Conservation (phyloP, 2,797 vertebrate species). For the Acipenser ruthenus region DNA sequence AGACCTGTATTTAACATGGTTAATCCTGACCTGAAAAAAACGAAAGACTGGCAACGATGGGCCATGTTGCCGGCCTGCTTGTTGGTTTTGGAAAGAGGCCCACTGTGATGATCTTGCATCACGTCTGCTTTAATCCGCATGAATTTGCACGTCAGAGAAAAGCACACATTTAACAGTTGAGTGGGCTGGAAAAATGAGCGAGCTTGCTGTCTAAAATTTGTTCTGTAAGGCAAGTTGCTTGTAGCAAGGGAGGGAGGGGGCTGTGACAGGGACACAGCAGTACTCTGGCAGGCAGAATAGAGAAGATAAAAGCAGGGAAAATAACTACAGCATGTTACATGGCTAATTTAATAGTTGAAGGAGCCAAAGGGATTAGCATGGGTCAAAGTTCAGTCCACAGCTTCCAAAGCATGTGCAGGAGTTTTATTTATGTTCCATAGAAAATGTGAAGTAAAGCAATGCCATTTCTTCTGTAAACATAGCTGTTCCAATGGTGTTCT, state of each 20-base stretch:
- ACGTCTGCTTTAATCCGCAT: constrained; percentile 56
- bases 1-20: neutral
- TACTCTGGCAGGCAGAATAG: constrained; percentile 36
- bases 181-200: constrained; percentile 59
- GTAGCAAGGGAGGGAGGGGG: constrained; percentile 32
- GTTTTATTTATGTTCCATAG: constrained; percentile 16
- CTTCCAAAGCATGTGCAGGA: constrained; percentile 51
- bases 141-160: constrained; percentile 66
- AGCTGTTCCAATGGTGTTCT: no score
- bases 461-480: no score
- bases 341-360: constrained; percentile 60
- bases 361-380: constrained; percentile 58
- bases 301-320: constrained; percentile 32
- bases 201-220: constrained; percentile 59
- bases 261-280: constrained; percentile 22
- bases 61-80: constrained; percentile 17
- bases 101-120: constrained; percentile 48
- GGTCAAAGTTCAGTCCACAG: constrained; percentile 53
- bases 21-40: constrained; percentile 8
- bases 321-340: constrained; percentile 35
- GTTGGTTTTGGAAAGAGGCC: constrained; percentile 58
- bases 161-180: constrained; percentile 71
- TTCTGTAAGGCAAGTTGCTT: constrained; percentile 49
- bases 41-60: neutral
- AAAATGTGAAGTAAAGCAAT: no score